These are phyloP conservation scores for Echinometra lucunter DNA, from an alignment of 53 echinoderm and acorn worm genomes.

Conservation along the genomic window DNA sequence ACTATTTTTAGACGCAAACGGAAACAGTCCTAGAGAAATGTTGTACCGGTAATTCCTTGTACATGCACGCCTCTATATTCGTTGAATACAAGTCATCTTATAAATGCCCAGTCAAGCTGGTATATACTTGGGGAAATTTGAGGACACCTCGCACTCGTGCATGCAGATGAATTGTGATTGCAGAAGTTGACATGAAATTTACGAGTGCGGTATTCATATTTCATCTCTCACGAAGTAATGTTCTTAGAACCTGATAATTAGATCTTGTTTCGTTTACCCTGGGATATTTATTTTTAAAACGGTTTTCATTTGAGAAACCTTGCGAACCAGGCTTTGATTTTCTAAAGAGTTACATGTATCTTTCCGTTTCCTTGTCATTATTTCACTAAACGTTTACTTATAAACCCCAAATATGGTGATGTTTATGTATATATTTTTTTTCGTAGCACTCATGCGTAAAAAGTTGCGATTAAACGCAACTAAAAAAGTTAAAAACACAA, in stretches of 20 bases:
- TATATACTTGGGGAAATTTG: background rate
- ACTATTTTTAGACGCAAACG: conserved; percentile 5
- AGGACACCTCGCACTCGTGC: background rate
- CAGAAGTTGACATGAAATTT: background rate
- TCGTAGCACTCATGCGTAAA: too few relatives aligned
- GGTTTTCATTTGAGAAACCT: background rate
- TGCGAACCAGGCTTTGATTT: background rate
- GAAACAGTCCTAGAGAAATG: background rate
- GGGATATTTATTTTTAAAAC: background rate
- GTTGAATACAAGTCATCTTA: too few relatives aligned
- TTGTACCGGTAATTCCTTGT: background rate
- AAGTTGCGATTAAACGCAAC: too few relatives aligned
- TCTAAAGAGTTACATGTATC: background rate
- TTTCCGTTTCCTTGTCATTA: background rate
- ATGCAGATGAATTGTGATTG: background rate
- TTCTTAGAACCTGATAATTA: background rate
- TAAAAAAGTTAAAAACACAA: too few relatives aligned
- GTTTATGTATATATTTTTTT: background rate
- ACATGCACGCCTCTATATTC: background rate
- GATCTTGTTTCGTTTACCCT: background rate
- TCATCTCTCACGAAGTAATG: background rate
- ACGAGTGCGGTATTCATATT: background rate
- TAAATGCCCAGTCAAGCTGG: background rate
- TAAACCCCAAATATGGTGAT: background rate
- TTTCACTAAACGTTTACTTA: too few relatives aligned